Base-by-base conservation (phyloP, 2,888 invertebrate species). In the Diaphora mendica region DNA sequence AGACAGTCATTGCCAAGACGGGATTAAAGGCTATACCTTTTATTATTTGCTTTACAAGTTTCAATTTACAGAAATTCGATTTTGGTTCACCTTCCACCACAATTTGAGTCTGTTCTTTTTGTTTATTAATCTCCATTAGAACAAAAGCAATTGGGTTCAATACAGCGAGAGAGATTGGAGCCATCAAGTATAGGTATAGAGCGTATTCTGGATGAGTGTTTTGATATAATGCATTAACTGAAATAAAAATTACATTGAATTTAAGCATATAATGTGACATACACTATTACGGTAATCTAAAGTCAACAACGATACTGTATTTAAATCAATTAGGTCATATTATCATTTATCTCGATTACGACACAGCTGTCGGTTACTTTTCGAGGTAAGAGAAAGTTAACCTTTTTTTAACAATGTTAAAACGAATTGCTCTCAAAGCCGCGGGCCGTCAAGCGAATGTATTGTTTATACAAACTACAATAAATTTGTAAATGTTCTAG, bases 91-190 rank as follows among this genome's bases (percentile, higher is more conserved):
- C 85, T 42, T 82, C 85, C 33, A 85, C 85, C 17, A 84, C 79
- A 48, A 86, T 80, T 79, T 87, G 88, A n/a, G 86, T 80, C 75
- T 86, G 87, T 75, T 92, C 91, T 87, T 92, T 94, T 77, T 96
- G 96, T 87, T 96, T 97, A 77, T 96, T 96, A 67, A 99, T 97
- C 95, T 99, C 99, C 97, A 99, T 97, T 77, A 99, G 91, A 8
- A 98, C 96, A 91, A 99, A 98, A 35, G 98, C 98, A 80, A 99
- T 96, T 0, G 99, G 99, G 93, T 99, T 99, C 42, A 99, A 95
- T 84, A 99, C 97, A 1, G 98, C 98, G 78, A 99, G 94, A 64
- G 99, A 99, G 89, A 99, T 98, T 1, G 99, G 99, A 17, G 99
- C 99, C 96, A 99, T 97, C 70, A 99, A 96, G 90, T 99, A 99